Conservation (phyloP, 92 coral and sea anemone species). For the Porites divaricata region DNA sequence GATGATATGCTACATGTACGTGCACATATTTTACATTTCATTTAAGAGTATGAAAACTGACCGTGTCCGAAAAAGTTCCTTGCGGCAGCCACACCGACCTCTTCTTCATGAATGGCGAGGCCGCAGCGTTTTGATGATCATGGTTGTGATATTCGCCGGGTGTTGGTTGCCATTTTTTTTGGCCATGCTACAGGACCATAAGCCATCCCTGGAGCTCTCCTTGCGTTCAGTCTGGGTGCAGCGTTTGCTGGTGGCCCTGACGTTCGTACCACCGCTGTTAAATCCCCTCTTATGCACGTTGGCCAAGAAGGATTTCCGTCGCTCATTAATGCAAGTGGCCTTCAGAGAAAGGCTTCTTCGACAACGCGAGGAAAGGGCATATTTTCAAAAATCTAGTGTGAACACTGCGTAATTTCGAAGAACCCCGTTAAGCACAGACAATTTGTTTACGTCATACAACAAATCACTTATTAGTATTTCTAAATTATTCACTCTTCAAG, state of each 20-base stretch:
- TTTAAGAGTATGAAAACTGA: slow-evolving; percentile 15
- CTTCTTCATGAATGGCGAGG: slow-evolving; percentile 32
- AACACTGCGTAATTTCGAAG: neutral
- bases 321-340: neutral
- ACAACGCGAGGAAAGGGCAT: neutral
- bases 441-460: too few species aligned
- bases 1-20: slow-evolving; percentile 37
- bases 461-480: too few species aligned
- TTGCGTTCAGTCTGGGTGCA: slow-evolving; percentile 9
- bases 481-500: too few species aligned
- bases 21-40: slow-evolving; percentile 30
- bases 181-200: slow-evolving; percentile 12
- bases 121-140: slow-evolving; percentile 34
- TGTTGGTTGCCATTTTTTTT: slow-evolving; percentile 60
- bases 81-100: slow-evolving; percentile 12
- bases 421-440: too few species aligned
- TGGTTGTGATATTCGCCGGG: slow-evolving; percentile 44
- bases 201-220: neutral
- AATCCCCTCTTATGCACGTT: slow-evolving; percentile 36
- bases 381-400: neutral
- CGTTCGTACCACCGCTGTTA: slow-evolving; percentile 11
- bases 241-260: slow-evolving; percentile 18
- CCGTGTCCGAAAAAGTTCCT: neutral
- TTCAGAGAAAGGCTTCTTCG: neutral
- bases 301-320: slow-evolving; percentile 27